Evolutionary conservation across 2,888 invertebrate genomes (phyloP), one percentile per base, ranked within the genome.

Genomic region (Apotomis capreana): DNA sequence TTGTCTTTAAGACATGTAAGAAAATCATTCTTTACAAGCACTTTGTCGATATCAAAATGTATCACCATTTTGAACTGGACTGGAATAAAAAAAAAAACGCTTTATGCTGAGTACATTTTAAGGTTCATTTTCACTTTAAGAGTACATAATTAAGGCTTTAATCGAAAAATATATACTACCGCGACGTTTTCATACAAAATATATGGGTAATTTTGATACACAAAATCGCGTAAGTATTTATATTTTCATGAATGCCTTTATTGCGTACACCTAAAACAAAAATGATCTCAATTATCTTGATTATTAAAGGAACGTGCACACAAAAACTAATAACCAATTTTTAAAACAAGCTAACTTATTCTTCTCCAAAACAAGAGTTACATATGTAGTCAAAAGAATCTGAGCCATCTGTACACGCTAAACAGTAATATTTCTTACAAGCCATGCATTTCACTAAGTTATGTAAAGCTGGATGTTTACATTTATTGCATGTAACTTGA

Each of bases 31-130:
- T 60, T 68, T 26, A 26, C 44, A 54, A 68, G n/a, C 13, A 68
- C 52, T 61, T 61, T 68, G 36, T 68, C 68, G 9, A 68, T 44
- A 61, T 68, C 68, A 54, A 60, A 68, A 68, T 61, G 37, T 44
- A 68, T 36, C 49, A 68, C 68, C 68, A 68, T 68, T 60, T 59
- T 54, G 13, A 4, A 26, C 26, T 26, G 26, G 26, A 2, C 26
- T 26, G 26, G 26, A 26, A 26, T 26, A 26, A 26, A 26, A 26
- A 26, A 26, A 26, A 26, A 26, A 26, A 26, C 26, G 26, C 26
- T 26, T 26, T 26, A 26, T 26, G 26, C 26, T 2, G 26, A 26
- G 26, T 26, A 26, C 26, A 26, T n/a, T 59, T 15, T 3, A 0
- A 51, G 46, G 26, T 26, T 26, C 26, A 26, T 26, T 26, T 26